These are phyloP conservation scores for Alaudala cheleensis DNA, from an alignment of 2,113 vertebrate genomes.

Conservation along the genomic window DNA sequence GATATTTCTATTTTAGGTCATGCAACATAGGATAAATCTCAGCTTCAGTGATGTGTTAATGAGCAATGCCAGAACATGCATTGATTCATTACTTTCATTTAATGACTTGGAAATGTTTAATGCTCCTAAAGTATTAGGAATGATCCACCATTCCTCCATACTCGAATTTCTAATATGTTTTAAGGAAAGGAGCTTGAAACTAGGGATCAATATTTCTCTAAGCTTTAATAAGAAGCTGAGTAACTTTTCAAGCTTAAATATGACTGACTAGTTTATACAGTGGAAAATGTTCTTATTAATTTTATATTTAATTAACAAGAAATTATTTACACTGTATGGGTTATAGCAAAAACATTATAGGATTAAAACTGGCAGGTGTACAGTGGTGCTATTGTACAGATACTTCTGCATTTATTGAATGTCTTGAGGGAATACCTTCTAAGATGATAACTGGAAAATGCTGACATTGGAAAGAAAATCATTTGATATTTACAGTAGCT, in stretches of 20 bases:
- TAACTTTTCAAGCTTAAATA: background rate
- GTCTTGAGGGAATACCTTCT: background rate
- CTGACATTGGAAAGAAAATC: background rate
- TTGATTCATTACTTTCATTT: conserved; percentile 16
- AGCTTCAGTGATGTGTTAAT: background rate
- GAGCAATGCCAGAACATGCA: background rate
- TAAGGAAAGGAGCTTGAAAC: background rate
- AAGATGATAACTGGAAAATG: background rate
- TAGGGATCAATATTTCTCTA: background rate
- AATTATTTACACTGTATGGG: background rate
- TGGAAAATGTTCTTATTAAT: background rate
- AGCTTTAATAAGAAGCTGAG: background rate
- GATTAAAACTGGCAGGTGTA: background rate
- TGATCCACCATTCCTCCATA: background rate
- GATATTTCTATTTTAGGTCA: background rate
- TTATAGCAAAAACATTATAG: background rate
- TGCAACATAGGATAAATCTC: background rate
- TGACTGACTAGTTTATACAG: background rate
- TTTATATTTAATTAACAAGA: background rate
- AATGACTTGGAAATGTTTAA: conserved; percentile 2
- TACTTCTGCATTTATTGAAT: background rate
- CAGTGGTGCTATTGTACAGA: background rate
- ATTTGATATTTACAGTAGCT: background rate
- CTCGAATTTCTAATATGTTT: background rate
- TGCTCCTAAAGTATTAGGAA: background rate